Conservation (phyloP, 92 coral and sea anemone species). For the Muricea muricata region DNA sequence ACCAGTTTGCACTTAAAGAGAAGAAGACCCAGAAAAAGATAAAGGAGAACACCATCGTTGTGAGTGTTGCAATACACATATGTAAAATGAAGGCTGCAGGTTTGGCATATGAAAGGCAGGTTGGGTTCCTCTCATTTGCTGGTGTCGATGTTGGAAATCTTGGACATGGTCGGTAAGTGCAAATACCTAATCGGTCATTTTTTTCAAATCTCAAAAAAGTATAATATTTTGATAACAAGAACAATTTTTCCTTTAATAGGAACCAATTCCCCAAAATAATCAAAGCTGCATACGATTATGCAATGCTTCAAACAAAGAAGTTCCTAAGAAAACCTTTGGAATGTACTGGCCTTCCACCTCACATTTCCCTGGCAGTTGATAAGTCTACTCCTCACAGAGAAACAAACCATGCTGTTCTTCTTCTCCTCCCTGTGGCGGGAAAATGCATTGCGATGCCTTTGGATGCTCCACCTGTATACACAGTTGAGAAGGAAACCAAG, state of each 20-base stretch:
- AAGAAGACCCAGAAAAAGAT: not conserved
- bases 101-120: not conserved
- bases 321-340: not conserved
- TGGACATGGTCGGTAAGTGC: not conserved
- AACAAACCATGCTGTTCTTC: not conserved
- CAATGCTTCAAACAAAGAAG: not conserved
- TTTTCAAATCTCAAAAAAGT: no score
- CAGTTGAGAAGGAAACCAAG: not conserved
- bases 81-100: not conserved
- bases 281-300: not conserved
- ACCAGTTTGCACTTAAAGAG: not conserved
- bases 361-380: not conserved
- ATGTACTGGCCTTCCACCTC: not conserved
- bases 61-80: not conserved
- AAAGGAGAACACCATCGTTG: not conserved
- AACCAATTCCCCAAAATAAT: conserved; percentile 5
- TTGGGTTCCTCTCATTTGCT: not conserved
- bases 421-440: not conserved
- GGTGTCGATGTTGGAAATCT: not conserved
- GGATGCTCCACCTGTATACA: not conserved
- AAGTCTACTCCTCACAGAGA: not conserved
- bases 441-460: not conserved
- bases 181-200: no score
- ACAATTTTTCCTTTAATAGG: not conserved
- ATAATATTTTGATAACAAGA: no score